phyloP scores from a whole-genome alignment of 2,113 vertebrate genomes.

The Megaptera novaeangliae region DNA sequence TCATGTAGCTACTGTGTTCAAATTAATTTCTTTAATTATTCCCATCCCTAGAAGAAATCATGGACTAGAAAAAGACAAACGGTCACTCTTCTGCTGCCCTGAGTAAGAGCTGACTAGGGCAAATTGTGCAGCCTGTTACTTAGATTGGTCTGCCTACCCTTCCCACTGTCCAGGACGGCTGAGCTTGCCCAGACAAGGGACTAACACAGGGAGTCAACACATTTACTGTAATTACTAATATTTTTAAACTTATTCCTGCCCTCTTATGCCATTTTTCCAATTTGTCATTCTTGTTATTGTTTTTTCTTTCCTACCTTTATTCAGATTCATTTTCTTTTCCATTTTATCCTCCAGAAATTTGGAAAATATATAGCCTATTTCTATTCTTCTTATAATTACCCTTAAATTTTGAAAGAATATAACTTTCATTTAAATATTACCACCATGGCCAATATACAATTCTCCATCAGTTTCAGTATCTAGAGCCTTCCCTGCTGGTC shows the following conservation, averaged over 20 bases:
- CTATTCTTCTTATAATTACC: background rate
- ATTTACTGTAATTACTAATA: background rate
- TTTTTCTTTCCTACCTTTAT: background rate
- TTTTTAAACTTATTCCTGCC: background rate
- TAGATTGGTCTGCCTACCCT: background rate
- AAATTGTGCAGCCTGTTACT: background rate
- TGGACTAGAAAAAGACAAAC: background rate
- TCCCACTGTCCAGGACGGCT: background rate
- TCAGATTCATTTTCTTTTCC: background rate
- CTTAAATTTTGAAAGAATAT: slow-evolving; percentile 15
- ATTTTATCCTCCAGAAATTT: background rate
- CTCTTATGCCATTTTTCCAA: background rate
- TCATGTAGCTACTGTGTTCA: background rate
- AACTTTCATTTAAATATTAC: background rate
- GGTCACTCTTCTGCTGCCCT: background rate
- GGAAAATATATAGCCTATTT: background rate
- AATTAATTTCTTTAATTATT: background rate
- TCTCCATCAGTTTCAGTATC: background rate
- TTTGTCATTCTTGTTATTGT: background rate
- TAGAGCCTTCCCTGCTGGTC: background rate
- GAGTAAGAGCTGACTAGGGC: background rate
- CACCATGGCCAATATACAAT: background rate
- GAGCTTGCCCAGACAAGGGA: background rate
- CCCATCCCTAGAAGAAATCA: background rate
- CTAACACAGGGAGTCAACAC: background rate